phyloP scores from a whole-genome alignment of 2,888 invertebrate genomes.

The Amaurobius ferox region DNA sequence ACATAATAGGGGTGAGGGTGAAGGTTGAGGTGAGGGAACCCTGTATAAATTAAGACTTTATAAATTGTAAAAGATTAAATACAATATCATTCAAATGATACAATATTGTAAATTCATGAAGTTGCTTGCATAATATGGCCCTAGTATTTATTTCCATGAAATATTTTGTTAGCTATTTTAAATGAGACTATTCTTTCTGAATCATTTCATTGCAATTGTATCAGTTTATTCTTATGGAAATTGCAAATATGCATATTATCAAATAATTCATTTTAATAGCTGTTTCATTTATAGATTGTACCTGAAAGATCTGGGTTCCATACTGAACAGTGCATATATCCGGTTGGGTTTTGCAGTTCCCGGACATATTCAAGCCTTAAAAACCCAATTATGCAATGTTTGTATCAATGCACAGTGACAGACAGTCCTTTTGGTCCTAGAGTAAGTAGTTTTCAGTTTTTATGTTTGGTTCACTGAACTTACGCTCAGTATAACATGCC shows the following conservation, averaged over 20 bases:
- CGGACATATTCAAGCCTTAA: constrained; percentile 85
- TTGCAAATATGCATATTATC: neutral
- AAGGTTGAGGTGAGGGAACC: too few relatives aligned
- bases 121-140: too few relatives aligned
- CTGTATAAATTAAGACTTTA: too few relatives aligned
- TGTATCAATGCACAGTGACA: constrained; percentile 88
- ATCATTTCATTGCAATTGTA: neutral
- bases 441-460: constrained; percentile 78
- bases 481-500: too few relatives aligned
- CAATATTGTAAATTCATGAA: too few relatives aligned
- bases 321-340: constrained; percentile 85
- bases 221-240: neutral
- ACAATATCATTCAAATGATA: too few relatives aligned
- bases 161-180: too few relatives aligned
- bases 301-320: constrained; percentile 84
- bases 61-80: too few relatives aligned
- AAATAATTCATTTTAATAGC: neutral
- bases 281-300: constrained; percentile 79
- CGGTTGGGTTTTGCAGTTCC: constrained; percentile 87
- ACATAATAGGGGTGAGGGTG: too few relatives aligned
- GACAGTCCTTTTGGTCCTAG: constrained; percentile 84
- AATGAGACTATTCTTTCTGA: too few relatives aligned
- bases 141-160: too few relatives aligned
- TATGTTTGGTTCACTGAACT: neutral
- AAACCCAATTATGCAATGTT: constrained; percentile 84